Evolutionary conservation across 2,888 invertebrate genomes (phyloP).

Genomic region (Heteromyza rotundicornis): DNA sequence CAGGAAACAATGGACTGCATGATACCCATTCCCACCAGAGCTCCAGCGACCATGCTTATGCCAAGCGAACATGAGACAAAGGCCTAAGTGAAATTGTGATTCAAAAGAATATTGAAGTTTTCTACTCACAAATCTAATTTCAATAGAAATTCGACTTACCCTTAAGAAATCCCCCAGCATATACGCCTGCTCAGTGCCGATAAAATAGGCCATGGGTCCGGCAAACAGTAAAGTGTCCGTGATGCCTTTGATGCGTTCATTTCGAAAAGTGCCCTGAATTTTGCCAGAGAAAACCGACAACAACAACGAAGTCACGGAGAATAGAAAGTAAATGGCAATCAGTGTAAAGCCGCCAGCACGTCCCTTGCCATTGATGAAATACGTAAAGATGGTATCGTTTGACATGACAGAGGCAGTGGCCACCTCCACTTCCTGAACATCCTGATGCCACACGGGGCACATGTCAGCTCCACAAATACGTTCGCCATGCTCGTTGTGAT

Average conservation of each 20-base stretch:
- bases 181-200: conserved; percentile 84
- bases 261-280: conserved; percentile 49
- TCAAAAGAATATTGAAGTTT: neutral
- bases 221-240: conserved; percentile 68
- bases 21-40: conserved; percentile 75
- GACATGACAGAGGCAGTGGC: conserved; percentile 11
- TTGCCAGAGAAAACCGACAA: conserved; percentile 64
- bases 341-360: conserved; percentile 50
- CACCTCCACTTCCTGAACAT: conserved; percentile 20
- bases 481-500: conserved; percentile 65
- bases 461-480: conserved; percentile 68
- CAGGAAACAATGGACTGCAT: conserved; percentile 79
- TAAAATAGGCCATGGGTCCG: conserved; percentile 79
- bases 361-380: conserved; percentile 50
- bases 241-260: conserved; percentile 65
- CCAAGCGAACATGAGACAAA: conserved; percentile 84
- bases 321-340: conserved; percentile 58
- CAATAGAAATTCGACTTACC: too few species aligned
- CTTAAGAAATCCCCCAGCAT: conserved; percentile 83
- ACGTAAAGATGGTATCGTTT: conserved; percentile 44
- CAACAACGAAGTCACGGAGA: conserved; percentile 63
- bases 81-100: conserved; percentile 70
- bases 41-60: conserved; percentile 75
- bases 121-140: neutral
- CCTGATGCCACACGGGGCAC: conserved; percentile 62